phyloP scores from a whole-genome alignment of 2,888 invertebrate species.

The Anodontia alba region DNA sequence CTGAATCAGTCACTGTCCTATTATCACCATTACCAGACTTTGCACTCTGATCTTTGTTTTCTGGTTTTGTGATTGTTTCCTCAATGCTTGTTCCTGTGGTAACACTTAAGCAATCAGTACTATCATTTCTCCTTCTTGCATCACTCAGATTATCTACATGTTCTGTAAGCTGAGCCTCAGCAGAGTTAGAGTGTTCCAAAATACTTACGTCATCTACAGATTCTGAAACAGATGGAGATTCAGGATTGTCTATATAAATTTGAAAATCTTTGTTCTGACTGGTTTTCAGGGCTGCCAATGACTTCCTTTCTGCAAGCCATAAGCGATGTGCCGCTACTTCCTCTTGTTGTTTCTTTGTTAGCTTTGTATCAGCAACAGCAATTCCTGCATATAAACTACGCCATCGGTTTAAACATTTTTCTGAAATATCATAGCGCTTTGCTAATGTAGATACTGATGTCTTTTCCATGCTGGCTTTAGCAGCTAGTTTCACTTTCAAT shows the following conservation, averaged over 20 bases:
- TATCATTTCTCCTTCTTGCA: neutral
- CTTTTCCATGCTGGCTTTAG: neutral
- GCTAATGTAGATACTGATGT: neutral
- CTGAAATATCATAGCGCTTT: neutral
- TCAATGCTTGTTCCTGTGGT: neutral
- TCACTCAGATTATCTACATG: neutral
- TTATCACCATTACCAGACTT: neutral
- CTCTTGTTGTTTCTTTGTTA: conserved; percentile 11
- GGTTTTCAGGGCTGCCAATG: conserved; percentile 26
- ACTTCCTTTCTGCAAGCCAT: conserved; percentile 31
- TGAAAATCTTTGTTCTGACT: conserved; percentile 38
- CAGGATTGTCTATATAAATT: conserved; percentile 62
- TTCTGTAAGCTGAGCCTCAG: neutral
- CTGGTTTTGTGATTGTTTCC: neutral
- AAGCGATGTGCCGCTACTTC: conserved; percentile 27
- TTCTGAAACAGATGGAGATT: conserved; percentile 8
- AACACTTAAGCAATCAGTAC: neutral
- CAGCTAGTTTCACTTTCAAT: neutral
- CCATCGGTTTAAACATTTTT: neutral
- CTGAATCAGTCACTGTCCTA: neutral
- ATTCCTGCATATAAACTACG: neutral
- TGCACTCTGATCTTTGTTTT: neutral
- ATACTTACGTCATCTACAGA: neutral
- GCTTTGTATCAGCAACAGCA: neutral
- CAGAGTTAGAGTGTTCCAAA: neutral